Evolutionary conservation across 2,797 vertebrate genomes (phyloP).

Genomic region (Meda fulgida): DNA sequence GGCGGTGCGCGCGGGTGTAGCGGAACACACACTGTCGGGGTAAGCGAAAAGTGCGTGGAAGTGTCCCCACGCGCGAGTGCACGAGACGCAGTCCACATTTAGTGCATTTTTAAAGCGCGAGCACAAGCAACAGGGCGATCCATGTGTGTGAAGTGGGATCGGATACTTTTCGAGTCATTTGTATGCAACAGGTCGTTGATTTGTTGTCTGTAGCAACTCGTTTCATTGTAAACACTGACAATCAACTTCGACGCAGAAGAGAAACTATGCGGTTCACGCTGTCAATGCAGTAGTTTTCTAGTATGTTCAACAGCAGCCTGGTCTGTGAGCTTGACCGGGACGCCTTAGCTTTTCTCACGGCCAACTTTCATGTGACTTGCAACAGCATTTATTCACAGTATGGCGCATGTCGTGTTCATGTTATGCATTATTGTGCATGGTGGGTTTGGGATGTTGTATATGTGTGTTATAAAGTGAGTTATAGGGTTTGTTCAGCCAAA

Average conservation of each 20-base stretch:
- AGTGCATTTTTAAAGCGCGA: neutral
- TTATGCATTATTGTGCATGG: neutral
- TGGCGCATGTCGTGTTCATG: neutral
- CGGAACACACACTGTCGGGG: conserved; percentile 38
- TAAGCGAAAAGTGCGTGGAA: conserved; percentile 44
- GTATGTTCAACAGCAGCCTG: neutral
- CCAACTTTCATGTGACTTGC: neutral
- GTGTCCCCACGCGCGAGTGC: conserved; percentile 32
- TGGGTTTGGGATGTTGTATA: neutral
- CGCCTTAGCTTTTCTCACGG: neutral
- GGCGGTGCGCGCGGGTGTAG: conserved; percentile 9
- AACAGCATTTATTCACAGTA: neutral
- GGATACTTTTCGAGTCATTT: conserved; percentile 6
- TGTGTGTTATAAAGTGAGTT: neutral
- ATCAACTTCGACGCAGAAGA: conserved; percentile 20
- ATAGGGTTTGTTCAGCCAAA: neutral
- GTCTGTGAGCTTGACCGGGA: neutral
- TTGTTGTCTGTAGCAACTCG: conserved; percentile 2
- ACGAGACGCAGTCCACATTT: conserved; percentile 20
- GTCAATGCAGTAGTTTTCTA: conserved; percentile 1
- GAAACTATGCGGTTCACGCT: conserved; percentile 3
- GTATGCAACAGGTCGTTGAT: conserved; percentile 41
- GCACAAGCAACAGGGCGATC: conserved; percentile 9
- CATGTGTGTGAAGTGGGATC: neutral
- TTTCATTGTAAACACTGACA: neutral